phyloP scores from a whole-genome alignment of 2,797 vertebrate genomes.

The Acanthurus lineatus region DNA sequence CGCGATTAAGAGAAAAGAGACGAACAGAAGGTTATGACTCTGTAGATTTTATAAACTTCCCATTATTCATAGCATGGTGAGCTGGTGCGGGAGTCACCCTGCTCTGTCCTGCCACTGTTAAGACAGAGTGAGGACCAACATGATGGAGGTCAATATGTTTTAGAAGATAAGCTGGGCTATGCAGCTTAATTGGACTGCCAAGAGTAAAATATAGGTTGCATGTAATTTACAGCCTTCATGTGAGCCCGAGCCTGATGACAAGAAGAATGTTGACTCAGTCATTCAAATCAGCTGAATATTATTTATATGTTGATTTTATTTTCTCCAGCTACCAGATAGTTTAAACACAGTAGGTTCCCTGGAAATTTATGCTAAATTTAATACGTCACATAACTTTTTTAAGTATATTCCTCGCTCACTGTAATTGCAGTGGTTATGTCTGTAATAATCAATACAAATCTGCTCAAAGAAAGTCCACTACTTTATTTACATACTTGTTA shows the following conservation, averaged over 20 bases:
- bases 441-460: constrained; percentile 1
- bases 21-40: constrained; percentile 14
- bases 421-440: constrained; percentile 5
- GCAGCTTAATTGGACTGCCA: constrained; percentile 34
- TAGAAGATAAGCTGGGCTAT: constrained; percentile 40
- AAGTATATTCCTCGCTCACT: background rate
- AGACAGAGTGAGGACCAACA: constrained; percentile 25
- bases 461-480: background rate
- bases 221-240: constrained; percentile 12
- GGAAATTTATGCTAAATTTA: background rate
- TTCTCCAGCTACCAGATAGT: background rate
- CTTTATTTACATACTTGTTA: constrained; percentile 8
- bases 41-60: constrained; percentile 15
- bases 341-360: background rate
- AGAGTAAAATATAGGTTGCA: constrained; percentile 15
- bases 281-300: background rate
- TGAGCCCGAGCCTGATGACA: background rate
- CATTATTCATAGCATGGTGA: constrained; percentile 15
- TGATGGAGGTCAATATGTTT: constrained; percentile 36
- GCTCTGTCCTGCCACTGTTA: constrained; percentile 10
- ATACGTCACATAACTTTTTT: background rate
- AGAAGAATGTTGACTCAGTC: constrained; percentile 11
- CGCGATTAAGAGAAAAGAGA: constrained; percentile 15
- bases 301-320: constrained; percentile 1
- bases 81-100: constrained; percentile 8